Conservation (phyloP, 2,888 invertebrate species). For the Patella ulyssiponensis region DNA sequence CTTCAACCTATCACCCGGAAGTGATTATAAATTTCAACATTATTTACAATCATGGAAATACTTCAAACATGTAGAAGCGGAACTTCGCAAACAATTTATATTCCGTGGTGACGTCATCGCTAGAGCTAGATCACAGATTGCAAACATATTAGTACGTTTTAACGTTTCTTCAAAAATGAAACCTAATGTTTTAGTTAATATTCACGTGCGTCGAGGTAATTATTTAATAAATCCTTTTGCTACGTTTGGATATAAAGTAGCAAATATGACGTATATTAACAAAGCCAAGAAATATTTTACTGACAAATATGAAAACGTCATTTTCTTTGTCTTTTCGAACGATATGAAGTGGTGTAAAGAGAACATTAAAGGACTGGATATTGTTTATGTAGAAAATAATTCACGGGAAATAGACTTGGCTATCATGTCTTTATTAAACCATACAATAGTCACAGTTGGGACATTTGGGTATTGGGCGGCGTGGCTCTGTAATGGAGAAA, state of each 20-base stretch:
- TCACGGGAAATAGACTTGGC: constrained; percentile 21
- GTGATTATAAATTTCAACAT: neutral
- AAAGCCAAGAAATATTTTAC: constrained; percentile 12
- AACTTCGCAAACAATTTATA: constrained; percentile 16
- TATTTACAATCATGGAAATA: constrained; percentile 24
- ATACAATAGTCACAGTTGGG: constrained; percentile 25
- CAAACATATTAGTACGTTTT: neutral
- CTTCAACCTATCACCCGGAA: neutral
- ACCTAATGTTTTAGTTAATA: constrained; percentile 11
- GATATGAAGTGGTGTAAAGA: constrained; percentile 19
- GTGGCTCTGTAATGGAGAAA: constrained; percentile 25
- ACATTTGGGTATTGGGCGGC: constrained; percentile 32
- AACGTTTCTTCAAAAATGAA: neutral
- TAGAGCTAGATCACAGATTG: neutral
- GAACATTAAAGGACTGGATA: constrained; percentile 9
- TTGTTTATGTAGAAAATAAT: constrained; percentile 7
- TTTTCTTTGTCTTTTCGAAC: constrained; percentile 19
- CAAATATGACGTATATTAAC: constrained; percentile 12
- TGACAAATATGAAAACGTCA: constrained; percentile 9
- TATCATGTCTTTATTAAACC: constrained; percentile 22
- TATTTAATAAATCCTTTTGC: neutral
- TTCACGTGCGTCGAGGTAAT: constrained; percentile 21
- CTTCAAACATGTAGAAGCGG: neutral
- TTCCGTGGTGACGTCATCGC: constrained; percentile 16
- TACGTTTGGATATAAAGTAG: constrained; percentile 16